These are phyloP conservation scores for Palaemon carinicauda DNA, from an alignment of 1,140 invertebrate species.

Conservation along the genomic window DNA sequence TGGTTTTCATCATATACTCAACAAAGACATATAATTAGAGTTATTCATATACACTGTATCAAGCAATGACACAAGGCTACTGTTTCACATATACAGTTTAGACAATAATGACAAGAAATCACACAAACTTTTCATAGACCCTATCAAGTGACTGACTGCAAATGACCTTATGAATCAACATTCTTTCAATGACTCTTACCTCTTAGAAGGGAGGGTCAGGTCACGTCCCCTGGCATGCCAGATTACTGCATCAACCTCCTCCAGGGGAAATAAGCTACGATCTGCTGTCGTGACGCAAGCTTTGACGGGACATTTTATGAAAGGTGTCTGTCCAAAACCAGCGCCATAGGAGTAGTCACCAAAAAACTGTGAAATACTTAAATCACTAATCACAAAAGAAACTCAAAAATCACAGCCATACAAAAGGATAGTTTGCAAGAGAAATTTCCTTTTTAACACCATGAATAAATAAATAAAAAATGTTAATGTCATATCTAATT, in stretches of 20 bases:
- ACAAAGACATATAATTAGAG: no score
- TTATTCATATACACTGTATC: no score
- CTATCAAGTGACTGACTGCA: no score
- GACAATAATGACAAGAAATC: no score
- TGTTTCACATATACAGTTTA: no score
- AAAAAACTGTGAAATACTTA: background rate
- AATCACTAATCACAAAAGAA: background rate
- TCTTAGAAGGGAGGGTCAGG: background rate
- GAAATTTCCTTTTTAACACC: background rate
- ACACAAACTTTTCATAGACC: no score
- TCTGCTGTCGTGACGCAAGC: background rate
- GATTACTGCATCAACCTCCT: conserved; percentile 2
- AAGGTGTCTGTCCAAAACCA: background rate
- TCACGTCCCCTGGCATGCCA: background rate
- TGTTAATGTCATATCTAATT: no score
- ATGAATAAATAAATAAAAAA: no score
- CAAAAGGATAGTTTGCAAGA: background rate
- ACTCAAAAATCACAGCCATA: no score
- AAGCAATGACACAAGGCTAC: no score
- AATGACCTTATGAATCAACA: no score
- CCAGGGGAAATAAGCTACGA: background rate
- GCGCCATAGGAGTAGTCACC: background rate
- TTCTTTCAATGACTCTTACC: background rate
- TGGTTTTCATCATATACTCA: no score
- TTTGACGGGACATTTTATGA: background rate